Base-by-base conservation (phyloP, 1,140 invertebrate genomes). In the Leptestheria dahalacensis region DNA sequence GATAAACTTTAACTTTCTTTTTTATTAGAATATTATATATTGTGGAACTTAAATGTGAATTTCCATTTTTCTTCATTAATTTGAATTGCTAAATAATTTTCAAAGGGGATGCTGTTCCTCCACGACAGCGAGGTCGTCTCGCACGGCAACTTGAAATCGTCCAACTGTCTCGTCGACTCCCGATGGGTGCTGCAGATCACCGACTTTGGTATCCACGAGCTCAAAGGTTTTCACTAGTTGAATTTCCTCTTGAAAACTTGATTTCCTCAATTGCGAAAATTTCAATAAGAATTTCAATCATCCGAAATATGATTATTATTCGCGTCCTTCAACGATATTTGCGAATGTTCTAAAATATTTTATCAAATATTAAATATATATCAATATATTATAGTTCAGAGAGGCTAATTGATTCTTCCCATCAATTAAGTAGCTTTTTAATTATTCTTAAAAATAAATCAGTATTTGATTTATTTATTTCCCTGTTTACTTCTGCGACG, bases 171-270 rank as follows among this genome's bases (percentile, higher is more conserved):
- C 6, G 82, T 89, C 2, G 85, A 88, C 69, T 82, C 80, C 60
- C 73, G 85, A 58, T 88, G 85, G 85, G 83, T 88, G 18, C 69
- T 88, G 4, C 84, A 88, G 70, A 83, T 89, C 24, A 76, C 83
- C 0, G 85, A 86, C 71, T 88, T 84, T 69, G 86, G 85, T 24
- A 70, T 88, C 12, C 81, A 84, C 65, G 82, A 85, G 68, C 82
- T 87, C 65, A 82, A 74, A 77, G 81, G 82, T 83, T 67, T 70
- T 68, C 11, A n/a, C 29, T 41, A 9, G 33, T 9, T 41, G 33
- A 41, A 41, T 9, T 15, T 41, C 6, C 9, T 25, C 4, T 46
- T 24, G 21, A 56, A 28, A 56, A 46, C 9, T 28, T 56, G 11
- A 18, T 28, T 46, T 25, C n/a, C n/a, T n/a, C n/a, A n/a, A n/a